Percentiles rank a stretch among this genome's conserved stretches.
Conservation (phyloP, 2,797 vertebrate genomes). For the Ceryle rudis region DNA sequence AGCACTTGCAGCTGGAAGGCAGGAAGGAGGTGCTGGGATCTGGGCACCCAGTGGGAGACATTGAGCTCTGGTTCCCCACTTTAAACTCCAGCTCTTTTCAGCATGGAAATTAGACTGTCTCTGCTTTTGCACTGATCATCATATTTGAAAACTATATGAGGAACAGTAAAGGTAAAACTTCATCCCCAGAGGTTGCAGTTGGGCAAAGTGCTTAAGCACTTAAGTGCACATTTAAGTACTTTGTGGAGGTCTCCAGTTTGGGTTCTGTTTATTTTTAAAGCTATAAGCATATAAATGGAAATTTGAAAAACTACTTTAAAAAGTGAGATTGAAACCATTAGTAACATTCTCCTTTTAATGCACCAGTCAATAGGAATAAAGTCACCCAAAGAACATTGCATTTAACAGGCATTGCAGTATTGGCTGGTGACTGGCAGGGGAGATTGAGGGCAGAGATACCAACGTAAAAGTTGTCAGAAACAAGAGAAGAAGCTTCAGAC, state of each 20-base stretch:
- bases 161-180: not conserved
- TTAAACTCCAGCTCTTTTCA: not conserved
- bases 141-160: not conserved
- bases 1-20: not conserved
- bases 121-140: not conserved
- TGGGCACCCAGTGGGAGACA: not conserved
- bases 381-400: not conserved
- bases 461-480: conserved; percentile 15
- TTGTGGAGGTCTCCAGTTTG: not conserved
- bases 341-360: not conserved
- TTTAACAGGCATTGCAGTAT: not conserved
- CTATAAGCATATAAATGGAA: not conserved
- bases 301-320: not conserved
- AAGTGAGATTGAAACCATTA: not conserved
- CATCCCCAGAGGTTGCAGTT: not conserved
- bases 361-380: not conserved
- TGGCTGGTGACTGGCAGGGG: not conserved
- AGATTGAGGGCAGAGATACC: not conserved
- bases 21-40: not conserved
- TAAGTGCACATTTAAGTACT: not conserved
- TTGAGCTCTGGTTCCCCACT: not conserved
- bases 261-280: not conserved
- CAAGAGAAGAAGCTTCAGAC: not conserved
- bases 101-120: not conserved
- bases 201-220: not conserved